Percentiles rank a stretch among this genome's conserved stretches.
Evolutionary conservation across 2,888 invertebrate species (phyloP).

Genomic region (Eristalis pertinax): DNA sequence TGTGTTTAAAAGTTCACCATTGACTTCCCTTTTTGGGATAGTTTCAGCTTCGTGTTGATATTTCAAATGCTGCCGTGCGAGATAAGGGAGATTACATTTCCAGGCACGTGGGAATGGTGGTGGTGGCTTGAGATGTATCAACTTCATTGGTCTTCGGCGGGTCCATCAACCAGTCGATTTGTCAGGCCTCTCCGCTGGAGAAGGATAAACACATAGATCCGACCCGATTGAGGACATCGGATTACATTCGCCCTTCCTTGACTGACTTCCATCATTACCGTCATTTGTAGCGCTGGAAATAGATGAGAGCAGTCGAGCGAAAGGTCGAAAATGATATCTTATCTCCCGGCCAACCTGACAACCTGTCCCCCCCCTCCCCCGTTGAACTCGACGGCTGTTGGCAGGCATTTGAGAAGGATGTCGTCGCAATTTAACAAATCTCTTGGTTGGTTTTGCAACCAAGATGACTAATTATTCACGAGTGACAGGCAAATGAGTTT

Average conservation of each 20-base stretch:
- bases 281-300: not conserved
- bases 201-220: not conserved
- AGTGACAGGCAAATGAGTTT: slow-evolving; percentile 4
- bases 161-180: slow-evolving; percentile 9
- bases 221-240: too few species aligned
- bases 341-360: not conserved
- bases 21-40: not conserved
- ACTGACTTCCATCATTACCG: slow-evolving; percentile 15
- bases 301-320: not conserved
- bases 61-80: not conserved
- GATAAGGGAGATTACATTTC: too few species aligned
- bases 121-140: not conserved
- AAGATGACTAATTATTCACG: slow-evolving; percentile 6
- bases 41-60: slow-evolving; percentile 7
- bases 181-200: not conserved
- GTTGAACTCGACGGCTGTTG: not conserved
- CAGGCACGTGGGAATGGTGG: too few species aligned
- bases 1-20: slow-evolving; percentile 12
- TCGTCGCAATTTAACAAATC: not conserved
- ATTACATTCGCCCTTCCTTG: not conserved
- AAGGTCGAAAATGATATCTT: slow-evolving; percentile 8
- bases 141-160: not conserved
- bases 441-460: not conserved
- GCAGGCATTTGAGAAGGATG: not conserved
- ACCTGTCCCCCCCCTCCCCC: too few species aligned